Conservation (phyloP, 2,113 vertebrate species). For the Phylloscopus trochiloides region DNA sequence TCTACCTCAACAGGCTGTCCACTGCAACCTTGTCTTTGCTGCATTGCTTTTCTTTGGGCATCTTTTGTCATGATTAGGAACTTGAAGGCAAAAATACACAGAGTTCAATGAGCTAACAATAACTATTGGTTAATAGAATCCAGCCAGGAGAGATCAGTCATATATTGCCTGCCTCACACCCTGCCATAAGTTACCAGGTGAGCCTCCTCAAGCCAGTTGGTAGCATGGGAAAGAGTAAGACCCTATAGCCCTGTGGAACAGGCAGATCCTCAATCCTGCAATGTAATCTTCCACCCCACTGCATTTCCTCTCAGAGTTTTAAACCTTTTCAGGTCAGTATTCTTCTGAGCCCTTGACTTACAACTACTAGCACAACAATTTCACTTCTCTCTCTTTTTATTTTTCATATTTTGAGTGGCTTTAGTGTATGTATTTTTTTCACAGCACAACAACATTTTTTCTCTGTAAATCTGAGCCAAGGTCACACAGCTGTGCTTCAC, state of each 20-base stretch:
- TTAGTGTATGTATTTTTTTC: not conserved
- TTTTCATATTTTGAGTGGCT: not conserved
- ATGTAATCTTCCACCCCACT: not conserved
- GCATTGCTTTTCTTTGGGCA: not conserved
- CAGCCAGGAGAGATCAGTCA: not conserved
- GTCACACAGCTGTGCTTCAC: slow-evolving; percentile 28
- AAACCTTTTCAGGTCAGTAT: not conserved
- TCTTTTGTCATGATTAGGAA: not conserved
- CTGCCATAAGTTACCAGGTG: not conserved
- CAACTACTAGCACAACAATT: not conserved
- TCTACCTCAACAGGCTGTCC: not conserved
- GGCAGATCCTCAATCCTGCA: not conserved
- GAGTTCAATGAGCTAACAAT: not conserved
- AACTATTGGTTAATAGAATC: not conserved
- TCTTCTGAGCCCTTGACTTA: not conserved
- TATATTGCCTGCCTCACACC: not conserved
- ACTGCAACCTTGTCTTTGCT: not conserved
- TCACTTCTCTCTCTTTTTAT: not conserved
- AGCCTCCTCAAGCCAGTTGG: not conserved
- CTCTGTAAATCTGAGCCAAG: not conserved
- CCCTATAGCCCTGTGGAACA: not conserved
- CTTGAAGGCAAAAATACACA: not conserved
- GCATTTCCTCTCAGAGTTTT: not conserved
- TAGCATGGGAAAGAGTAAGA: not conserved
- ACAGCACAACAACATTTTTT: not conserved